A percentile compares a stretch with the other conserved stretches of the same genome.
Conservation (phyloP, 2,113 vertebrate species). For the Bufo gargarizans region DNA sequence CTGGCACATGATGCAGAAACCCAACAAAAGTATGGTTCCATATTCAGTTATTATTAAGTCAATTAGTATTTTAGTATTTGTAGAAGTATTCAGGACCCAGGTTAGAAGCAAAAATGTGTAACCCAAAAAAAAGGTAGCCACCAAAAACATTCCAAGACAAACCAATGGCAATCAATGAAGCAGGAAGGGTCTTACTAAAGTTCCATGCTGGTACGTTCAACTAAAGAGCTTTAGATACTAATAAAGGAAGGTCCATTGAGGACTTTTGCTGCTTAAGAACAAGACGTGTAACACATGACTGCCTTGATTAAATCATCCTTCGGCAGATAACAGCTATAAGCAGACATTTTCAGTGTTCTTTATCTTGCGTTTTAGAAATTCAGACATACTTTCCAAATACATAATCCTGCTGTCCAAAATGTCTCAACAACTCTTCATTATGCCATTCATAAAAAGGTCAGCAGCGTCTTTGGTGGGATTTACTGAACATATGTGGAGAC, state of each 20-base stretch:
- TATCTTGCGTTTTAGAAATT: slow-evolving; percentile 39
- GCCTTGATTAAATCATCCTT: slow-evolving; percentile 10
- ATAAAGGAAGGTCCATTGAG: too few relatives aligned
- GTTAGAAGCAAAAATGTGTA: too few relatives aligned
- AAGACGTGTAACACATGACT: not conserved
- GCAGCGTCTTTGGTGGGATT: slow-evolving; percentile 47
- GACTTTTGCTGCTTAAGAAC: too few relatives aligned
- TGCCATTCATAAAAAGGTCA: slow-evolving; percentile 49
- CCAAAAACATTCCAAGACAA: too few relatives aligned
- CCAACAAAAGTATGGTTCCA: too few relatives aligned
- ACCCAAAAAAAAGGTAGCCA: too few relatives aligned
- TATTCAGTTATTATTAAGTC: not conserved
- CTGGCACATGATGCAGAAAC: too few relatives aligned
- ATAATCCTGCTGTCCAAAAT: slow-evolving; percentile 48
- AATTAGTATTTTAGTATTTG: not conserved
- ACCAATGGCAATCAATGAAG: too few relatives aligned
- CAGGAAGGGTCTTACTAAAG: too few relatives aligned
- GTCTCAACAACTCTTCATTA: slow-evolving; percentile 52
- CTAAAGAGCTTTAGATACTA: too few relatives aligned
- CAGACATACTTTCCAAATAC: slow-evolving; percentile 15
- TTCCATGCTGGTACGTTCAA: too few relatives aligned
- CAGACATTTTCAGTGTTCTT: not conserved
- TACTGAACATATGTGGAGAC: slow-evolving; percentile 24
- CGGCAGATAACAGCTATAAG: not conserved
- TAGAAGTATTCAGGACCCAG: too few relatives aligned